Evolutionary conservation across 1,140 invertebrate species (phyloP), one percentile per base, ranked within the genome.

Genomic region (Augochlora pura): DNA sequence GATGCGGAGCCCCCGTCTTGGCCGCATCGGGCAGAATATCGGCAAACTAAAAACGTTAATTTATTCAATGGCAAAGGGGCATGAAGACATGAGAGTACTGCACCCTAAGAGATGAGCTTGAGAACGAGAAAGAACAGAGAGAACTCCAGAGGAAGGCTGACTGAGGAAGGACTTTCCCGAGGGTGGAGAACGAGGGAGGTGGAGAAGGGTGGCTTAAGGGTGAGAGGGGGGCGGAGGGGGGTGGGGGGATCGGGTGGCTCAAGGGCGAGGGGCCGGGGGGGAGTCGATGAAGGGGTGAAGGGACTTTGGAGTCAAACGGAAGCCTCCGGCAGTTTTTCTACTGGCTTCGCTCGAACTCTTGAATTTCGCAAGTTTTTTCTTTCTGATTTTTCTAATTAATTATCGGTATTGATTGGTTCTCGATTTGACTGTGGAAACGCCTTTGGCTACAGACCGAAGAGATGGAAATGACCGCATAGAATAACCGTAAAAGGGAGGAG

Each of bases 31-130:
- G 49, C 68, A 67, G 86, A 89, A 88, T 90, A 91, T 90, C 86
- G 88, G 86, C 83, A 89, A 88, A 90, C 87, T 90, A 87, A 91
- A 90, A 90, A 90, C 88, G 87, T 90, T 90, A 91, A 91, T 91
- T 91, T 90, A 91, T 90, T 91, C 89, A 87, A 90, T 89, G 86
- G 86, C 81, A 78, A 86, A 86, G 84, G 71, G 83, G 85, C 81
- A 88, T 79, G 86, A 90, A 88, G 84, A 87, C 79, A 83, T 65
- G 88, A 81, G 72, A 80, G 78, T 70, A 76, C 77, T 63, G 80
- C 75, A 65, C 63, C 72, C 72, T 79, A 80, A 76, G 85, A 86
- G 84, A 79, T 78, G 81, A 81, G 74, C 59, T 38, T 39, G 67
- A 70, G 80, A 69, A 78, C 62, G 72, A 74, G 60, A 80, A 86